Conservation (phyloP, 2,797 vertebrate genomes). For the Hippopotamyrus pictus region DNA sequence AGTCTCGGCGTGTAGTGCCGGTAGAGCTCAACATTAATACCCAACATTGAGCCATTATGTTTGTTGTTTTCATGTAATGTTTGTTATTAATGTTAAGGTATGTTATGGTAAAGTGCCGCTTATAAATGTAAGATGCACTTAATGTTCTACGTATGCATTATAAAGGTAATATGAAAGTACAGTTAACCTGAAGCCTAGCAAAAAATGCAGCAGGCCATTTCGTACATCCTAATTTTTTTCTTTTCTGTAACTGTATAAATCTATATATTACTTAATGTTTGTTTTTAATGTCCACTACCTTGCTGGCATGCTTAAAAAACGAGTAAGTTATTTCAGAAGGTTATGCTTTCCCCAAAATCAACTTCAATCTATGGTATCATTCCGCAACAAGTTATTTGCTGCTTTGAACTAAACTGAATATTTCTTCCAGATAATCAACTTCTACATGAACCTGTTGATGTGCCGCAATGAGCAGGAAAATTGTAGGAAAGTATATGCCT, state of each 20-base stretch:
- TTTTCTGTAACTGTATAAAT: neutral
- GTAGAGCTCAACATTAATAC: neutral
- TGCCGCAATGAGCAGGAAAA: slow-evolving; percentile 62
- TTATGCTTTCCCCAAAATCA: neutral
- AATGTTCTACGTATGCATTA: neutral
- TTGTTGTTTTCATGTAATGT: neutral
- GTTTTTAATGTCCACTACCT: neutral
- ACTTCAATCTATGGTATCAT: neutral
- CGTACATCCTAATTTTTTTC: neutral
- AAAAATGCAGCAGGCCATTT: neutral
- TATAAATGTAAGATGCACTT: neutral
- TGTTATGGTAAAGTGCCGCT: neutral
- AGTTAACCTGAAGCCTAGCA: neutral
- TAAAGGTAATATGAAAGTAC: neutral
- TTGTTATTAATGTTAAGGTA: neutral
- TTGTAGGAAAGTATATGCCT: slow-evolving; percentile 68
- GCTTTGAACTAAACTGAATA: neutral
- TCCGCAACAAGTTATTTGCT: neutral
- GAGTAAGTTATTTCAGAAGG: neutral
- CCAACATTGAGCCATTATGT: neutral
- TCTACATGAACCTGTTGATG: slow-evolving; percentile 84
- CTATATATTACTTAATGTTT: neutral
- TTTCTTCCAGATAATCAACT: slow-evolving; percentile 77
- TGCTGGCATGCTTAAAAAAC: neutral
- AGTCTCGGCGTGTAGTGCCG: neutral